Evolutionary conservation across 2,113 vertebrate species (phyloP).

Genomic region (Seriola aureovittata): DNA sequence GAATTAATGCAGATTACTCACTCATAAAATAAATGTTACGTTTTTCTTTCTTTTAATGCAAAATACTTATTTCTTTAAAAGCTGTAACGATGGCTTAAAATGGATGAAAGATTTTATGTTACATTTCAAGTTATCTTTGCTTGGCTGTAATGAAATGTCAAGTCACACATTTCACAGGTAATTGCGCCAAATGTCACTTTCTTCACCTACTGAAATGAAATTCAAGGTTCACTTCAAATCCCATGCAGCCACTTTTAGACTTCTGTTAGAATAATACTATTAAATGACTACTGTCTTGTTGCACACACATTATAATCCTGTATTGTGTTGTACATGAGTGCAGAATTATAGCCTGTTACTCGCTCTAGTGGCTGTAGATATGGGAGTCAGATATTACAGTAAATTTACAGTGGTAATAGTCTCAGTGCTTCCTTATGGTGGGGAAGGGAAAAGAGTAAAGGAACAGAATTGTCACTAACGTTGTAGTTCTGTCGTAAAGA

Average conservation of each 20-base stretch:
- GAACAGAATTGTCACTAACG: background rate
- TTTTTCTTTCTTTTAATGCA: background rate
- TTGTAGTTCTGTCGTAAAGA: background rate
- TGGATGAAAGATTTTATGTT: background rate
- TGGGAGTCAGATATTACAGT: background rate
- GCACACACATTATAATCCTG: background rate
- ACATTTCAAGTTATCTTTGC: background rate
- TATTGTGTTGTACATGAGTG: background rate
- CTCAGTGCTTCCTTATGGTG: background rate
- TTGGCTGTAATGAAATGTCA: background rate
- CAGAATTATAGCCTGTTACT: background rate
- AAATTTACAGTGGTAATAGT: background rate
- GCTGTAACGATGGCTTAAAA: background rate
- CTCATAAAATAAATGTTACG: background rate
- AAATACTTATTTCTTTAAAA: background rate
- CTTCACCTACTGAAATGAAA: background rate
- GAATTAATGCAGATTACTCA: background rate
- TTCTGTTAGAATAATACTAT: background rate
- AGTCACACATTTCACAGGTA: background rate
- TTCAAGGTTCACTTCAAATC: background rate
- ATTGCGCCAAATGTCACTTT: background rate
- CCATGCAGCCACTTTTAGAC: background rate
- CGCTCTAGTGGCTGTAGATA: background rate
- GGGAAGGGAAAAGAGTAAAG: background rate
- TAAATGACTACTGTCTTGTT: background rate